These are phyloP conservation scores for Heterotilapia buettikoferi DNA, from an alignment of 2,113 vertebrate species.

Conservation along the genomic window DNA sequence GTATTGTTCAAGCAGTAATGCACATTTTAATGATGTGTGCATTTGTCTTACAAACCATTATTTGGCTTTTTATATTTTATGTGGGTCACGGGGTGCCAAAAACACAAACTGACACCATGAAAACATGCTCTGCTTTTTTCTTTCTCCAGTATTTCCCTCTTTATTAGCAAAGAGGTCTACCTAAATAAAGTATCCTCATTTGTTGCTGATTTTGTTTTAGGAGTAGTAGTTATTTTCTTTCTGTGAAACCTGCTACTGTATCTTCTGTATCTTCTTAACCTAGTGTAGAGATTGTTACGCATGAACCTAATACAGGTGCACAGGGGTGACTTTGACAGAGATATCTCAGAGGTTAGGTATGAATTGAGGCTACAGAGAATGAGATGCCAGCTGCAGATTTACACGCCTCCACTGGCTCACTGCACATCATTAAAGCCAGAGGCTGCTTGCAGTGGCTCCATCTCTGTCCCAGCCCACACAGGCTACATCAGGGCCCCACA, in stretches of 20 bases:
- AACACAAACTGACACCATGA: not conserved
- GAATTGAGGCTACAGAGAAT: constrained; percentile 50
- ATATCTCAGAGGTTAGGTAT: constrained; percentile 41
- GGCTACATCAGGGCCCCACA: constrained; percentile 44
- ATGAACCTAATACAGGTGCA: constrained; percentile 29
- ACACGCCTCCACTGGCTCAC: constrained; percentile 60
- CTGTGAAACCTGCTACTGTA: not conserved
- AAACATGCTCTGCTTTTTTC: not conserved
- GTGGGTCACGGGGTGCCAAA: not conserved
- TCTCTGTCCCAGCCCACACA: constrained; percentile 64
- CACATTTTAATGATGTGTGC: not conserved
- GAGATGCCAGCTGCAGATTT: constrained; percentile 68
- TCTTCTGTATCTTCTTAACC: not conserved
- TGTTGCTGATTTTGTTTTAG: not conserved
- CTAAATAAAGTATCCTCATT: not conserved
- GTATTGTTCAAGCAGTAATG: not conserved
- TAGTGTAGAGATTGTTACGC: constrained; percentile 1
- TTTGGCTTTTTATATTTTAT: not conserved
- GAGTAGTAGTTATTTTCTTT: not conserved
- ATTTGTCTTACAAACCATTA: not conserved
- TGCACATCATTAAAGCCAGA: constrained; percentile 71
- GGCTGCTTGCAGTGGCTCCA: constrained; percentile 55
- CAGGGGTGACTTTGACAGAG: constrained; percentile 62
- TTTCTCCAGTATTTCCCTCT: not conserved
- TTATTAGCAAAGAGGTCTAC: not conserved